Base-by-base conservation (phyloP, 2,113 vertebrate species). In the Callospermophilus lateralis region DNA sequence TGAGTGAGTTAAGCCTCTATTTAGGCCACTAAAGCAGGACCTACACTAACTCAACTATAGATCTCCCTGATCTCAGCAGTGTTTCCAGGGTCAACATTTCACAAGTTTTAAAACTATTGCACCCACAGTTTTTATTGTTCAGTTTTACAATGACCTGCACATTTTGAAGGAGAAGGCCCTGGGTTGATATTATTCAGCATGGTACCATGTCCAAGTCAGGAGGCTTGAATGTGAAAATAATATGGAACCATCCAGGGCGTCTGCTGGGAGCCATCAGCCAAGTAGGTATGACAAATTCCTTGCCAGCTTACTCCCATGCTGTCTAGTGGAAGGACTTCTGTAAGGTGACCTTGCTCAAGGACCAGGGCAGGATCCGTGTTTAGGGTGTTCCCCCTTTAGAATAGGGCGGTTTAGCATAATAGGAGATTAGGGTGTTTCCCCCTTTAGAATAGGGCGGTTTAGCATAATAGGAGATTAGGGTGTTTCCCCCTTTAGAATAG, bases 101-200 rank as follows among this genome's bases (percentile, higher is more conserved):
- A 78, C n/a, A 77, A 12, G 19, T 24, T 55, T 83, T 19, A 37
- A 92, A 90, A n/a, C 30, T 7, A 2, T 45, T 86, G 30, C 61
- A 30, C 37, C 37, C 90, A 74, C 2, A 90, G 4, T 22, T 95
- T 93, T 86, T 30, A 79, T 8, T 89, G 68, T 78, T 73, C n/a
- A 1, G 1, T 91, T 92, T 79, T 39, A 86, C 26, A n/a, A 74
- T 53, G 48, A 63, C 51, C 67, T 5, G 39, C 6, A 37, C 7
- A 11, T 95, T 93, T 79, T 30, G 42, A 53, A 8, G 22, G 12
- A 72, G 30, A 87, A 61, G 30, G 93, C 67, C 24, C 48, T 77
- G 76, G 15, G n/a, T 7, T 78, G 48, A 94, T 34, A 78, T 94
- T 81, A 58, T 95, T 89, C 37, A 39, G 45, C 34, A 7, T 53